Evolutionary conservation across 2,797 vertebrate genomes (phyloP).

Genomic region (Molothrus ater): DNA sequence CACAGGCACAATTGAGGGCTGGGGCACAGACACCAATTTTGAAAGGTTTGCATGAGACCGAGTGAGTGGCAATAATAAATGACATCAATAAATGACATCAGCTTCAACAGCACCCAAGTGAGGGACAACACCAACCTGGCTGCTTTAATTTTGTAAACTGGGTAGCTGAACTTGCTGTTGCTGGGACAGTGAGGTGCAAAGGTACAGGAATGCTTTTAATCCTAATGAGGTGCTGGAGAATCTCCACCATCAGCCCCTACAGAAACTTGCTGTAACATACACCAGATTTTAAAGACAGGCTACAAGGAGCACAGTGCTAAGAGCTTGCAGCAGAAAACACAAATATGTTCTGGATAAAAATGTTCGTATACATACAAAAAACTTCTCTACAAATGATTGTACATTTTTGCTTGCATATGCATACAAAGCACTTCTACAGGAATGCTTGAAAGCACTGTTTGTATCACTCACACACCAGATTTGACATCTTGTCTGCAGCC

Average conservation of each 20-base stretch:
- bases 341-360: not conserved
- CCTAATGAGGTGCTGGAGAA: not conserved
- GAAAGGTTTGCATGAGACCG: not conserved
- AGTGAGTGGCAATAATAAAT: not conserved
- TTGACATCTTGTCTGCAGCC: not conserved
- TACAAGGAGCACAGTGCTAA: not conserved
- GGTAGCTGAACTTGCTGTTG: not conserved
- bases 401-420: not conserved
- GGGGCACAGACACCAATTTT: not conserved
- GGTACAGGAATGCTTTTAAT: not conserved
- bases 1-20: not conserved
- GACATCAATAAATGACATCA: fast-evolving
- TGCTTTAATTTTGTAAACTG: not conserved
- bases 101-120: fast-evolving
- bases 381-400: not conserved
- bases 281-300: not conserved
- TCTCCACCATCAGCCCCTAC: not conserved
- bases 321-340: not conserved
- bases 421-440: not conserved
- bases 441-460: not conserved
- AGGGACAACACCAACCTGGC: not conserved
- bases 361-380: not conserved
- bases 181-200: not conserved
- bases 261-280: not conserved
- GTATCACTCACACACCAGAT: not conserved